Evolutionary conservation across 2,113 vertebrate genomes (phyloP).

Genomic region (Trachemys scripta): DNA sequence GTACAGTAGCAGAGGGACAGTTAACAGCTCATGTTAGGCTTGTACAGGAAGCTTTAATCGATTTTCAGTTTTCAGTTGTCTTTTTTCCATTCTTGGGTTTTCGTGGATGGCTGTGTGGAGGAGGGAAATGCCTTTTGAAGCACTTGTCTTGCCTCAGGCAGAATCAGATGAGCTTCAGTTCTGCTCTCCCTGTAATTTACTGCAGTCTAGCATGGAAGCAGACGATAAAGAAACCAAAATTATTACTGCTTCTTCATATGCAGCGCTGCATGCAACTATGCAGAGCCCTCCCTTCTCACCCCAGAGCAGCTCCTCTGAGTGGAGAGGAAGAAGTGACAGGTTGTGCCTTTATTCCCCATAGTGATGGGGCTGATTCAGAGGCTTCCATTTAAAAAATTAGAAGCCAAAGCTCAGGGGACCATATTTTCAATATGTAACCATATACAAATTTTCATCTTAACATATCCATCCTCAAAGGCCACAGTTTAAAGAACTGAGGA

Average conservation of each 20-base stretch:
- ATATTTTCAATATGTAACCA: neutral
- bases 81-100: neutral
- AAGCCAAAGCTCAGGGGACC: neutral
- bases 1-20: neutral
- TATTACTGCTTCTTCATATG: accelerated
- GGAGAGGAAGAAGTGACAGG: neutral
- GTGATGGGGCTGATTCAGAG: neutral
- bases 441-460: neutral
- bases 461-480: neutral
- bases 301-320: neutral
- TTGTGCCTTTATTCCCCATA: neutral
- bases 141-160: neutral
- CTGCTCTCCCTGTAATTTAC: neutral
- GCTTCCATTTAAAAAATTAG: neutral
- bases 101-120: neutral
- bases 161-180: neutral
- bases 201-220: neutral
- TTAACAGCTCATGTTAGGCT: neutral
- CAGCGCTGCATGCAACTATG: neutral
- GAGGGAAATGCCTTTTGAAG: neutral
- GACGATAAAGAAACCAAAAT: neutral
- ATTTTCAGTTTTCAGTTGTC: neutral
- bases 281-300: neutral
- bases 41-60: neutral
- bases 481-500: neutral